Conservation (phyloP, 2,797 vertebrate species). For the Labeo calbasu region DNA sequence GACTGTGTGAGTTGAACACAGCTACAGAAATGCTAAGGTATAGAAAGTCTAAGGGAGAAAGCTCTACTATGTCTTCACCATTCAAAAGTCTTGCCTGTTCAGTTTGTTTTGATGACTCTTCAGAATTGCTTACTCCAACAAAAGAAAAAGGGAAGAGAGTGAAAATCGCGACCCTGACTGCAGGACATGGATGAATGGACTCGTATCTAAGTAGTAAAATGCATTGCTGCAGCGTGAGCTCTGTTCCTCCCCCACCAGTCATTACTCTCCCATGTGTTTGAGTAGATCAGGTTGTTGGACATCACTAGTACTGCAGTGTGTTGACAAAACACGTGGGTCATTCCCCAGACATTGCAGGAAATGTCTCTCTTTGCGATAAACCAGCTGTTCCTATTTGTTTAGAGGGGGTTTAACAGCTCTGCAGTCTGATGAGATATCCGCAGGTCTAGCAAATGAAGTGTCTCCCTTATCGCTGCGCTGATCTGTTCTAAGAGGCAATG, state of each 20-base stretch:
- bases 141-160: conserved; percentile 57
- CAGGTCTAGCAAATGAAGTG: conserved; percentile 18
- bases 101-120: conserved; percentile 61
- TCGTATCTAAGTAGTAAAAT: conserved; percentile 36
- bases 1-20: neutral
- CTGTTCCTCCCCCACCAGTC: conserved; percentile 15
- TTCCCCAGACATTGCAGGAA: conserved; percentile 38
- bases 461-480: neutral
- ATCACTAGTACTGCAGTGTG: conserved; percentile 30
- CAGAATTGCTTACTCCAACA: conserved; percentile 53
- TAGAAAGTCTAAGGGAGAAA: neutral
- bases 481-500: conserved; percentile 15
- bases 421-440: conserved; percentile 30
- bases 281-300: conserved; percentile 23
- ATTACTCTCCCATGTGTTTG: conserved; percentile 25
- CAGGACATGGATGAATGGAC: conserved; percentile 62
- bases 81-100: conserved; percentile 49
- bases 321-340: conserved; percentile 23
- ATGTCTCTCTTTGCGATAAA: conserved; percentile 26
- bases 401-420: neutral
- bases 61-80: neutral
- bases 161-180: conserved; percentile 14
- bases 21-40: neutral
- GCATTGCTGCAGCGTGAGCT: conserved; percentile 28
- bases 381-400: conserved; percentile 10